These are phyloP conservation scores for Liopterus haemorrhoidalis DNA, from an alignment of 2,888 invertebrate species.

Conservation along the genomic window DNA sequence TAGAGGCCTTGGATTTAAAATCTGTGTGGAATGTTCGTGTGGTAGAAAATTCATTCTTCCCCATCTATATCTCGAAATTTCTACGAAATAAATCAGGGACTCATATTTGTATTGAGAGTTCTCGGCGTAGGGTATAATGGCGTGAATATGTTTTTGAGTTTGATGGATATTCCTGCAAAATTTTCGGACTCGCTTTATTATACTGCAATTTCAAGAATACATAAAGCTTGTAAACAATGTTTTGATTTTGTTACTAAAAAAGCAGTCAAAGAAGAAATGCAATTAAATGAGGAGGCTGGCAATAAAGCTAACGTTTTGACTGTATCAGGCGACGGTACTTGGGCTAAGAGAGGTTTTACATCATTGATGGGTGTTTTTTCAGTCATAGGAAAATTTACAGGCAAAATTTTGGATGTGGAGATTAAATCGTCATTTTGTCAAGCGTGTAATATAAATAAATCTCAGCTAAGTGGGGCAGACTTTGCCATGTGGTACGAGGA, in stretches of 20 bases:
- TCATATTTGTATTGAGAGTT: constrained; percentile 2
- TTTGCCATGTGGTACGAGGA: not conserved
- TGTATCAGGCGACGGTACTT: constrained; percentile 1
- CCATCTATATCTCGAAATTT: not conserved
- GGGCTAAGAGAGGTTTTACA: not conserved
- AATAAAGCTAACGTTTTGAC: constrained; percentile 6
- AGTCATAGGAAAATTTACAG: not conserved
- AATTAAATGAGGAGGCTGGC: not conserved
- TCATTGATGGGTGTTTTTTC: constrained; percentile 1
- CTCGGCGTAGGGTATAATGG: constrained; percentile 1
- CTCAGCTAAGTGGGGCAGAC: not conserved
- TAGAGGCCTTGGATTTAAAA: constrained; percentile 1
- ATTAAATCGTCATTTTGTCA: constrained; percentile 3
- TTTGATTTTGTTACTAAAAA: not conserved
- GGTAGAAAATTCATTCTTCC: not conserved
- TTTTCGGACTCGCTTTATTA: not conserved
- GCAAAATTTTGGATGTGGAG: not conserved
- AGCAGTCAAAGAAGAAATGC: not conserved
- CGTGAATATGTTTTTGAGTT: not conserved
- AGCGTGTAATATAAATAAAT: not conserved
- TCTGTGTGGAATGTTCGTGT: constrained; percentile 2
- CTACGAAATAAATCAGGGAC: constrained; percentile 3
- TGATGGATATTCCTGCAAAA: constrained; percentile 2
- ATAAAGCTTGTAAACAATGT: not conserved
- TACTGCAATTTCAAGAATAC: not conserved